phyloP scores from a whole-genome alignment of 2,113 vertebrate species.

The Campylorhamphus procurvoides region DNA sequence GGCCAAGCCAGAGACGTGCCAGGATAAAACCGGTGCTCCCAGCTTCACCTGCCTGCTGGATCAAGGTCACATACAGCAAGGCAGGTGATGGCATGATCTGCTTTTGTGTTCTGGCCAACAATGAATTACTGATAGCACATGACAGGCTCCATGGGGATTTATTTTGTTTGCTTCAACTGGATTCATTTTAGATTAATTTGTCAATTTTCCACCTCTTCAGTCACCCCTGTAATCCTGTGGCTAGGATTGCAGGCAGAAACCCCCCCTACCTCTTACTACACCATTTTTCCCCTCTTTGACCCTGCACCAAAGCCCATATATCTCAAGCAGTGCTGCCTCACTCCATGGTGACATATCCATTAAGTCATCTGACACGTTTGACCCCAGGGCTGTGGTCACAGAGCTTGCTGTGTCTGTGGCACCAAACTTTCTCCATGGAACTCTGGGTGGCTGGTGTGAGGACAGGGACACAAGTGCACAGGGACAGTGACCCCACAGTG shows the following conservation, averaged over 20 bases:
- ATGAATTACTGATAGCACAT: not conserved
- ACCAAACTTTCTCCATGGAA: not conserved
- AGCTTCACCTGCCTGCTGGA: not conserved
- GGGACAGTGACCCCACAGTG: not conserved
- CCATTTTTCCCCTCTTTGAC: not conserved
- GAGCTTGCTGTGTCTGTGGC: not conserved
- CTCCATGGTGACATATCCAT: rapidly evolving
- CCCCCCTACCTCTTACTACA: not conserved
- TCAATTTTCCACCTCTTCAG: not conserved
- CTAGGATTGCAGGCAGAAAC: not conserved
- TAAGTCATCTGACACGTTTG: not conserved
- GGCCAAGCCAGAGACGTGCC: not conserved
- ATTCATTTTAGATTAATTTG: not conserved
- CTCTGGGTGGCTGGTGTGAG: rapidly evolving
- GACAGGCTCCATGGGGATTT: not conserved
- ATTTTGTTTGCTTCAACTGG: not conserved
- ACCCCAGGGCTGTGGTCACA: not conserved
- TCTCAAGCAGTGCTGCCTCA: not conserved
- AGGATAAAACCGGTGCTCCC: not conserved
- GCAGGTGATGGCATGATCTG: not conserved
- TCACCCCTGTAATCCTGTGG: not conserved
- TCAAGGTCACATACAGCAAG: not conserved
- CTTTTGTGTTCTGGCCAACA: not conserved
- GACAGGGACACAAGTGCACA: not conserved
- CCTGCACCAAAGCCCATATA: rapidly evolving